A percentile compares a stretch with the other conserved stretches of the same genome.
Evolutionary conservation across 2,113 vertebrate genomes (phyloP).

Genomic region (Nannobrachium achirus): DNA sequence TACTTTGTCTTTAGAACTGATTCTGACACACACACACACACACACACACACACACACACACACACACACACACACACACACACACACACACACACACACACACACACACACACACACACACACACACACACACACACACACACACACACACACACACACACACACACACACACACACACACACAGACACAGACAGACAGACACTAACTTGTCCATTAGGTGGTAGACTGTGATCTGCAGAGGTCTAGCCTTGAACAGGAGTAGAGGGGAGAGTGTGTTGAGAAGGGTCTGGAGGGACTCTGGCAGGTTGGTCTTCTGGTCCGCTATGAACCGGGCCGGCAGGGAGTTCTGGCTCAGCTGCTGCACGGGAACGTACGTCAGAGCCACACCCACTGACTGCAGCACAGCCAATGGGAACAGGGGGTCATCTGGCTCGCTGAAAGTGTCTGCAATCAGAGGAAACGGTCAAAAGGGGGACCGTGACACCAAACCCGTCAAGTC

Average conservation of each 20-base stretch:
- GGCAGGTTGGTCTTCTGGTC: conserved; percentile 90
- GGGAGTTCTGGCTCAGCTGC: conserved; percentile 86
- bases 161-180: conserved; percentile 9
- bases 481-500: not conserved
- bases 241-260: conserved; percentile 89
- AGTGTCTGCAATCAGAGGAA: conserved; percentile 61
- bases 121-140: not conserved
- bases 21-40: no score
- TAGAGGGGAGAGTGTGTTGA: conserved; percentile 89
- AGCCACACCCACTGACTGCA: conserved; percentile 87
- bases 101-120: no score
- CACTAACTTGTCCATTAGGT: conserved; percentile 91
- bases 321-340: conserved; percentile 84
- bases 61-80: no score
- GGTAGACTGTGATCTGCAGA: conserved; percentile 88
- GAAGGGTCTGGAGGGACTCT: conserved; percentile 87
- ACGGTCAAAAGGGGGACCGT: conserved; percentile 8
- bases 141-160: conserved; percentile 5
- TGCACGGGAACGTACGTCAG: conserved; percentile 85
- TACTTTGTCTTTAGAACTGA: no score
- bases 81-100: no score
- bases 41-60: no score
- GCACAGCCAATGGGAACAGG: conserved; percentile 75
- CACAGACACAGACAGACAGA: not conserved
- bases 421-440: conserved; percentile 80